These are phyloP conservation scores for Zygothrica quintamaculata DNA, from an alignment of 2,888 invertebrate species.

Conservation along the genomic window DNA sequence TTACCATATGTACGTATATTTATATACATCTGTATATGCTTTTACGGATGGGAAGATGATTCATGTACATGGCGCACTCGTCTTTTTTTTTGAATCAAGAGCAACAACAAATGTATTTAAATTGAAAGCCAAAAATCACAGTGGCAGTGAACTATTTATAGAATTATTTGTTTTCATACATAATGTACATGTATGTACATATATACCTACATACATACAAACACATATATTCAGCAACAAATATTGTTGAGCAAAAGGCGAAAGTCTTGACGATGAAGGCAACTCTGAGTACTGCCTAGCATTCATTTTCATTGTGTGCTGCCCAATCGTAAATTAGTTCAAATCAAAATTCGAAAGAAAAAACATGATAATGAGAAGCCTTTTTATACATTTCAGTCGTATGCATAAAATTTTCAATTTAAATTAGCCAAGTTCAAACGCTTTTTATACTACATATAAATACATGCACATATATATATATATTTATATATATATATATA, in stretches of 20 bases:
- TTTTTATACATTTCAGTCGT: constrained; percentile 23
- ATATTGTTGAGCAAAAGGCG: constrained; percentile 56
- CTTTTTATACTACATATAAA: constrained; percentile 35
- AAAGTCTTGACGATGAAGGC: constrained; percentile 49
- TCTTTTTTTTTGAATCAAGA: constrained; percentile 52
- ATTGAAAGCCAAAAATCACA: constrained; percentile 75
- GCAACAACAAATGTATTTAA: constrained; percentile 57
- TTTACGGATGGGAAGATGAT: constrained; percentile 52
- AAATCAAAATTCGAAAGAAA: constrained; percentile 12
- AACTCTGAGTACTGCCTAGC: constrained; percentile 27
- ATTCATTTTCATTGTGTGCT: constrained; percentile 23
- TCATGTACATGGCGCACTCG: constrained; percentile 68
- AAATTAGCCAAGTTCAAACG: constrained; percentile 74
- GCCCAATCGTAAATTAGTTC: constrained; percentile 34
- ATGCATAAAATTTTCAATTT: constrained; percentile 40
- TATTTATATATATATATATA: constrained; percentile 12
- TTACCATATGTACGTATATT: constrained; percentile 32
- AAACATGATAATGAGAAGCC: constrained; percentile 17
- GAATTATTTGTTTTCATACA: constrained; percentile 81
- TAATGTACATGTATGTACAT: constrained; percentile 12
- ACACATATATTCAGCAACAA: constrained; percentile 9
- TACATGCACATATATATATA: constrained; percentile 7
- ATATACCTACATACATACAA: constrained; percentile 8
- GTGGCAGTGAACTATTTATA: constrained; percentile 84
- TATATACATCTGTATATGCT: constrained; percentile 47